Evolutionary conservation across 2,888 invertebrate genomes (phyloP), one percentile per base, ranked within the genome.

Genomic region (Pogonocherus hispidulus): DNA sequence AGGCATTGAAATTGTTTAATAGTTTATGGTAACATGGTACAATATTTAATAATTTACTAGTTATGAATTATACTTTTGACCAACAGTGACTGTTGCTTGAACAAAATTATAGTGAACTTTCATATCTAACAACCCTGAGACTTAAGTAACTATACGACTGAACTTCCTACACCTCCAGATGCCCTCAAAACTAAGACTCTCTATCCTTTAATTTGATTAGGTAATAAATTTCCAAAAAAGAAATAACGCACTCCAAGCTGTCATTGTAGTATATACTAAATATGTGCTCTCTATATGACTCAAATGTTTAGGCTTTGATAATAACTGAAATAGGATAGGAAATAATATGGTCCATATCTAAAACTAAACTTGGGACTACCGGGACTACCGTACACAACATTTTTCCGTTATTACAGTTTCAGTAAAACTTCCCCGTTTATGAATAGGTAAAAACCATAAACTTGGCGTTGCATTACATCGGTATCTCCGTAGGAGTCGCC

Each of bases 111-210:
- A n/a, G n/a, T n/a, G n/a, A n/a, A n/a, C n/a, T n/a, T n/a, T n/a
- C n/a, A n/a, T 41, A 94, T 93, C 74, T 90, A 86, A 37, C 90
- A 92, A 54, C 91, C 91, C 89, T 93, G 93, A 3, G 91, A 89
- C 81, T 91, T 93, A 65, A 97, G 87, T 78, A 97, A 88, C 87
- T 97, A 98, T 80, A 97, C 89, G 62, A 96, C 95, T 73, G 93
- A 87, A 62, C 92, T 92, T 46, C 98, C 98, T 63, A 97, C 95
- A 51, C 97, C 97, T 46, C 98, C 98, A 27, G 97, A 92, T 51
- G 92, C 95, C 2, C 97, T 98, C 72, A 97, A 87, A 72, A 98
- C 90, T 71, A 98, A 88, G 60, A 94, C 90, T 80, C 91, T 89
- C 71, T 87, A 88, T 69, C 89, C 88, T 20, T 81, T 81, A 22